Percentiles rank a stretch among this genome's conserved stretches.
Conservation (phyloP, 2,888 invertebrate species). For the Adelphocoris suturalis region DNA sequence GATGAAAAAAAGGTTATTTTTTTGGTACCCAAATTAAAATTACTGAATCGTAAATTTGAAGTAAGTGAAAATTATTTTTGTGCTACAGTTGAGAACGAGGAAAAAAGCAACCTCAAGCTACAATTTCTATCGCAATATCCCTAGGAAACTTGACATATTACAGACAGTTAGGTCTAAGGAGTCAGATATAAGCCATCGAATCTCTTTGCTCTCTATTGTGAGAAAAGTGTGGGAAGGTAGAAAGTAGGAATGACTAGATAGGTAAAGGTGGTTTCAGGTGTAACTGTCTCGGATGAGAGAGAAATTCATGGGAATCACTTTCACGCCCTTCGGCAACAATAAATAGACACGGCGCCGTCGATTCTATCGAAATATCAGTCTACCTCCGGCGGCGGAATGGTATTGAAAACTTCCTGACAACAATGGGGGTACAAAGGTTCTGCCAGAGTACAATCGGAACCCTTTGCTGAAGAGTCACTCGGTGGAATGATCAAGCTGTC, state of each 20-base stretch:
- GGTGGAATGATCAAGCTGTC: conserved; percentile 19
- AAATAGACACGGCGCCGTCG: neutral
- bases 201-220: too few species aligned
- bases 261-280: neutral
- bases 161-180: too few species aligned
- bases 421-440: neutral
- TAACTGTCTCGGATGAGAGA: neutral
- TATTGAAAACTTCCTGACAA: conserved; percentile 19
- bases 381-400: neutral
- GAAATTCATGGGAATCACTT: neutral
- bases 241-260: neutral
- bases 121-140: too few species aligned
- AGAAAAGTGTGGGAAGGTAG: too few species aligned
- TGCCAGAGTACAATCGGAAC: neutral
- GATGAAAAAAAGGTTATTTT: too few species aligned
- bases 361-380: neutral
- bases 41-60: too few species aligned
- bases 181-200: too few species aligned
- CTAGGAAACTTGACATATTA: too few species aligned
- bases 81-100: too few species aligned
- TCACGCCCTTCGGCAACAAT: neutral
- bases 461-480: neutral
- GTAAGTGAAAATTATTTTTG: too few species aligned
- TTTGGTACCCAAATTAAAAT: too few species aligned
- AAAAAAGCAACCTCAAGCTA: too few species aligned